Percentiles rank a stretch among this genome's conserved stretches.
Evolutionary conservation across 2,113 vertebrate genomes (phyloP).

Genomic region (Pycnonotus jocosus): DNA sequence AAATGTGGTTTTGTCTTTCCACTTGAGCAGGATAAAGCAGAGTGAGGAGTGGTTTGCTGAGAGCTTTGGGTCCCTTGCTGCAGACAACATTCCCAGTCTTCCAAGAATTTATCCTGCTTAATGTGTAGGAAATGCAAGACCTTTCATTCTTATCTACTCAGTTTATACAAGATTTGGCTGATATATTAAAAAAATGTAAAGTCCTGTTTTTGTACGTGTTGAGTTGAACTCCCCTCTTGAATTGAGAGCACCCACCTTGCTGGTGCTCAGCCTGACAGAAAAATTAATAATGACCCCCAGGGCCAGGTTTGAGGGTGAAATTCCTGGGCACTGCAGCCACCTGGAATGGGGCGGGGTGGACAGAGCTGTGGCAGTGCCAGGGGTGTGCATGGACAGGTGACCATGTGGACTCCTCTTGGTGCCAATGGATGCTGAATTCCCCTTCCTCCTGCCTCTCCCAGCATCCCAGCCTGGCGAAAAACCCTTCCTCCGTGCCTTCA

Average conservation of each 20-base stretch:
- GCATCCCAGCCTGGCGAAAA: neutral
- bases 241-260: neutral
- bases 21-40: neutral
- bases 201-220: accelerated
- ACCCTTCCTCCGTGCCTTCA: accelerated
- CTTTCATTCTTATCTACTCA: accelerated
- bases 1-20: neutral
- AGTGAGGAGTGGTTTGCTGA: neutral
- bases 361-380: neutral
- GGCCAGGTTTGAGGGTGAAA: neutral
- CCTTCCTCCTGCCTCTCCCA: neutral
- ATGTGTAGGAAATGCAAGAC: neutral
- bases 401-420: accelerated
- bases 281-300: accelerated
- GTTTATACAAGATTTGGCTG: neutral
- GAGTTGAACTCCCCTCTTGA: neutral
- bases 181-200: accelerated
- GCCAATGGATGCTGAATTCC: accelerated
- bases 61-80: neutral
- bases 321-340: accelerated
- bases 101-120: neutral
- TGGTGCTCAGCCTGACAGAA: neutral
- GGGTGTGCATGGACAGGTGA: accelerated
- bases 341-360: accelerated
- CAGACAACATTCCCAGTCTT: neutral